A percentile compares a stretch with the other conserved stretches of the same genome.
Evolutionary conservation across 2,797 vertebrate species (phyloP).

Genomic region (Chelonia mydas): DNA sequence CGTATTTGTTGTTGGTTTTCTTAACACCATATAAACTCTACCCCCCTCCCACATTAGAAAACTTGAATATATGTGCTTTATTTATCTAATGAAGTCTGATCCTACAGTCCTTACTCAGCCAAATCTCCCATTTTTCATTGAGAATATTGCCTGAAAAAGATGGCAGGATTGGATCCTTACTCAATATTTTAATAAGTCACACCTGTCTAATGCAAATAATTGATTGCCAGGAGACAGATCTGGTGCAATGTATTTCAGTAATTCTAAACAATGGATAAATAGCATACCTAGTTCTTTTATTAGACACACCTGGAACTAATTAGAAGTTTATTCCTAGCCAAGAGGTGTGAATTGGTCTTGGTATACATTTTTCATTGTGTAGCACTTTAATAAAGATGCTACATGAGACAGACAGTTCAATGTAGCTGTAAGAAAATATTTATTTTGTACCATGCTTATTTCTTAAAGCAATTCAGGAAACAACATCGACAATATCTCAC

Average conservation of each 20-base stretch:
- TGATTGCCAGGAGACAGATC: slow-evolving; percentile 34
- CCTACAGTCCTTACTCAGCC: neutral
- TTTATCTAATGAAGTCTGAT: neutral
- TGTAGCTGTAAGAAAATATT: slow-evolving; percentile 5
- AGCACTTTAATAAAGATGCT: neutral
- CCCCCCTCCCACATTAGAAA: neutral
- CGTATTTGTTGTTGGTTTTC: neutral
- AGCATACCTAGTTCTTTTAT: neutral
- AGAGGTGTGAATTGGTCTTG: neutral
- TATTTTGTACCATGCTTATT: neutral
- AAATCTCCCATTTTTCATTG: neutral
- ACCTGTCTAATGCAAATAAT: slow-evolving; percentile 26
- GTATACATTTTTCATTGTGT: neutral
- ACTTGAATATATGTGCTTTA: neutral
- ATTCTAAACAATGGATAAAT: slow-evolving; percentile 31
- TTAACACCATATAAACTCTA: slow-evolving; percentile 29
- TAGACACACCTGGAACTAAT: neutral
- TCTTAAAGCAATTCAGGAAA: neutral
- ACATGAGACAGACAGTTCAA: neutral
- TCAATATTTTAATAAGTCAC: slow-evolving; percentile 63
- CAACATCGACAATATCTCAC: neutral
- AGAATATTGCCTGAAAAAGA: neutral
- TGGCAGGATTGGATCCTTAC: neutral
- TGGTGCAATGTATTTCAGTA: slow-evolving; percentile 13
- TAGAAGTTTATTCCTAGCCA: neutral